Base-by-base conservation (phyloP, 2,113 vertebrate genomes). In the Tringa solitaria region DNA sequence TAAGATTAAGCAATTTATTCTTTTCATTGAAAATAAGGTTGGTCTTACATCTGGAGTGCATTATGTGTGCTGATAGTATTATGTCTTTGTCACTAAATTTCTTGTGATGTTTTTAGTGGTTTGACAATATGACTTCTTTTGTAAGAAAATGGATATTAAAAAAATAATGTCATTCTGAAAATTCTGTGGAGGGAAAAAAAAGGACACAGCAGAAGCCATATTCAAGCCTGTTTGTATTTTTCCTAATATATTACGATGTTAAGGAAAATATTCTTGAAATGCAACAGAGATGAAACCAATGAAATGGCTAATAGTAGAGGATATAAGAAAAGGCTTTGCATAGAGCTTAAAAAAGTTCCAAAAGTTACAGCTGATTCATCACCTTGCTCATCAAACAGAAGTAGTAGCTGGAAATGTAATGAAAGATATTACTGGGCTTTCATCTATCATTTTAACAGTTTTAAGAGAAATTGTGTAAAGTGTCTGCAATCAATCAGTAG, bases 361-460 rank as follows among this genome's bases (percentile, higher is more conserved):
- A 12, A 82, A 68, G 10, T 80, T 85, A 46, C 2, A 7, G 5
- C 6, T 91, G 53, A 65, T 93, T 96, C 32, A 75, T 67, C 23
- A 2, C 17, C 8, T 90, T 95, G 53, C 78, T 95, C 65, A 96
- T 91, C 67, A 93, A 78, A 84, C 8, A 84, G 15, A 96, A 90
- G 84, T 78, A 84, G 9, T 74, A 75, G 15, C 26, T 73, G 32
- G 78, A 94, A 73, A 48, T 82, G 10, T 65, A 53, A 64, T 73
- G 27, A 94, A 94, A 95, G 35, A 69, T 41, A 63, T 72, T 74
- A 67, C 14, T n/a, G 23, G 12, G 7, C 70, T 91, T 91, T 91
- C 78, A 89, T 93, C 39, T 69, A 45, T 67, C 35, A 63, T 33
- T 28, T 63, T 48, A 86, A 85, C 41, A 61, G 14, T 82, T 95